Percentiles rank a stretch among this genome's conserved stretches.
Evolutionary conservation across 2,888 invertebrate genomes (phyloP).

Genomic region (Amiota communis): DNA sequence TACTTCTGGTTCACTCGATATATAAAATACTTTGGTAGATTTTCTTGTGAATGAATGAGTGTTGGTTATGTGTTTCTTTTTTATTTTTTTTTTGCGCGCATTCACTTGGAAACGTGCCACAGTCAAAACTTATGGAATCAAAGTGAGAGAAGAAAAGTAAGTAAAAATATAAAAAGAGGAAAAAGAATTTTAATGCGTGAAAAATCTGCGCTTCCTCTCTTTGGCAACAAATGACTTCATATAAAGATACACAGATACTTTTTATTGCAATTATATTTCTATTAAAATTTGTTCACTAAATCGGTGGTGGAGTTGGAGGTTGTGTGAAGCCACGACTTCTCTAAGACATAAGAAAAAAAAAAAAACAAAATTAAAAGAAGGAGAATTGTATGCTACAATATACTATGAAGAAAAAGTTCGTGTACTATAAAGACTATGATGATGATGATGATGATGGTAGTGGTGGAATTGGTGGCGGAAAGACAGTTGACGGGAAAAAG

Average conservation of each 20-base stretch:
- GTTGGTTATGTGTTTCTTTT: neutral
- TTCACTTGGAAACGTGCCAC: constrained; percentile 7
- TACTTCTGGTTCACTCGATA: neutral
- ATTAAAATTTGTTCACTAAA: constrained; percentile 10
- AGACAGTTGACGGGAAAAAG: neutral
- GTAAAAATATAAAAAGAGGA: too few relatives aligned
- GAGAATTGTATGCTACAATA: neutral
- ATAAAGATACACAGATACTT: constrained; percentile 4
- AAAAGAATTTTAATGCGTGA: constrained; percentile 50
- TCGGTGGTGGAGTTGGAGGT: neutral
- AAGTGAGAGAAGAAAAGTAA: neutral
- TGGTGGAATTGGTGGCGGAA: too few relatives aligned
- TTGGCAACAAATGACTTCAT: neutral
- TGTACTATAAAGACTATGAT: too few relatives aligned
- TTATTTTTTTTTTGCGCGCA: too few relatives aligned
- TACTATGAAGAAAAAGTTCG: too few relatives aligned
- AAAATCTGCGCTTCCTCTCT: constrained; percentile 34
- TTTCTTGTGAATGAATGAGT: too few relatives aligned
- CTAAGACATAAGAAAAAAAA: too few relatives aligned
- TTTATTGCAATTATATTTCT: constrained; percentile 29
- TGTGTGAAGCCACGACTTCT: neutral
- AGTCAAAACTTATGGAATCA: neutral
- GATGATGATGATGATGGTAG: too few relatives aligned
- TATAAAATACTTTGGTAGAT: too few relatives aligned
- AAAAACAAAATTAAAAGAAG: too few relatives aligned